These are phyloP conservation scores for Boloria euphrosyne DNA, from an alignment of 2,888 invertebrate species.

Conservation along the genomic window DNA sequence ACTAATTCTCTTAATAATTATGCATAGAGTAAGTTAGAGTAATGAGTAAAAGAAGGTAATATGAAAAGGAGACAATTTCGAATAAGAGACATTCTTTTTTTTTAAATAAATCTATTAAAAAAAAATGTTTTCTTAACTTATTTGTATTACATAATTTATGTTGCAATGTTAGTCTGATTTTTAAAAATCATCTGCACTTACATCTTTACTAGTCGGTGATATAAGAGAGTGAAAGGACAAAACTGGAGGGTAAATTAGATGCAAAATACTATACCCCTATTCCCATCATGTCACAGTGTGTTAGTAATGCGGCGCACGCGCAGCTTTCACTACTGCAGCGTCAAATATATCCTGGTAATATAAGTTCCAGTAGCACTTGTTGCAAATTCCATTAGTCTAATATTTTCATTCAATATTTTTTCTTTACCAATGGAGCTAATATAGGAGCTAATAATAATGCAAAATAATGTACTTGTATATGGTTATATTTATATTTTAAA, in stretches of 20 bases:
- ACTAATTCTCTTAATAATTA: not conserved
- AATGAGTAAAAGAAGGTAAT: too few relatives aligned
- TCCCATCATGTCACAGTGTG: constrained; percentile 67
- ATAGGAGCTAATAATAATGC: too few relatives aligned
- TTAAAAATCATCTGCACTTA: constrained; percentile 5
- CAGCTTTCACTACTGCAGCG: constrained; percentile 69
- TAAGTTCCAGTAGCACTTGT: constrained; percentile 38
- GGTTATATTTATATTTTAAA: too few relatives aligned
- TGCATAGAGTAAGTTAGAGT: too few relatives aligned
- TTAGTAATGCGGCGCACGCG: constrained; percentile 69
- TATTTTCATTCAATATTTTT: not conserved
- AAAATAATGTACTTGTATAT: too few relatives aligned
- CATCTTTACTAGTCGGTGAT: constrained; percentile 19
- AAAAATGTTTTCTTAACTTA: too few relatives aligned
- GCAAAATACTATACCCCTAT: constrained; percentile 68
- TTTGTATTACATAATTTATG: too few relatives aligned
- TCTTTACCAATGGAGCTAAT: too few relatives aligned
- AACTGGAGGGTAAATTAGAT: constrained; percentile 69
- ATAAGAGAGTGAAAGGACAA: constrained; percentile 72
- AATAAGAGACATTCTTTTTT: too few relatives aligned
- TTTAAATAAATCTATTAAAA: too few relatives aligned
- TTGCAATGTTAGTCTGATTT: too few relatives aligned
- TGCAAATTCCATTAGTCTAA: constrained; percentile 23
- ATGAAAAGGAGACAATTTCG: too few relatives aligned
- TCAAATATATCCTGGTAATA: constrained; percentile 64